phyloP scores from a whole-genome alignment of 2,113 vertebrate species.

The Sorex fumeus region DNA sequence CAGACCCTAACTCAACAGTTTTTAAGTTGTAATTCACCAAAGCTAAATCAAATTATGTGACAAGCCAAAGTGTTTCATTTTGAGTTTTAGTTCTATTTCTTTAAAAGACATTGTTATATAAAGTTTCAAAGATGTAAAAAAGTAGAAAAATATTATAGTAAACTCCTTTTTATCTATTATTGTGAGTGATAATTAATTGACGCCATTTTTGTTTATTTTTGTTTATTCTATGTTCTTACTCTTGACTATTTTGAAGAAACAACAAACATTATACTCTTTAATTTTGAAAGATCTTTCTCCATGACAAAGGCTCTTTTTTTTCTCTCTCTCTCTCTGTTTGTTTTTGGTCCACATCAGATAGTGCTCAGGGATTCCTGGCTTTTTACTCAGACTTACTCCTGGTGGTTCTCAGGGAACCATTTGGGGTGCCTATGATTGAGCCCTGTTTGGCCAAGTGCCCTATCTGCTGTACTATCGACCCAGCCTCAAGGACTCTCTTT shows the following conservation, averaged over 20 bases:
- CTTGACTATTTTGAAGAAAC: conserved; percentile 41
- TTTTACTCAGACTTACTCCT: too few species aligned
- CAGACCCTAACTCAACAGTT: not conserved
- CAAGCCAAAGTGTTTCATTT: not conserved
- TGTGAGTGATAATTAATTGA: conserved; percentile 23
- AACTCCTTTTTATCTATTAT: not conserved
- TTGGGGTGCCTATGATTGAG: too few species aligned
- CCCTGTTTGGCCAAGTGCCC: too few species aligned
- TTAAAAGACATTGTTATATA: conserved; percentile 1
- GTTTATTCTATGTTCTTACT: not conserved
- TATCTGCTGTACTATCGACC: too few species aligned
- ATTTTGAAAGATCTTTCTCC: not conserved
- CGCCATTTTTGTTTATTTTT: not conserved
- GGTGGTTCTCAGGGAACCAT: too few species aligned
- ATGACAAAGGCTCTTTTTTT: not conserved
- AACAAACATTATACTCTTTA: conserved; percentile 27
- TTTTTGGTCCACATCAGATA: too few species aligned
- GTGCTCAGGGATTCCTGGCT: too few species aligned
- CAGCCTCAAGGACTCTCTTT: not conserved
- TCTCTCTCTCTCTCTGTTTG: too few species aligned
- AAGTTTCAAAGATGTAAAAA: conserved; percentile 34
- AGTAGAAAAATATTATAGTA: not conserved
- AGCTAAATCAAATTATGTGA: conserved; percentile 40
- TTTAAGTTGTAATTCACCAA: conserved; percentile 36
- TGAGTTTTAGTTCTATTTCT: conserved; percentile 32